Evolutionary conservation across 2,888 invertebrate species (phyloP).

Genomic region (Drosophila stalkeri): DNA sequence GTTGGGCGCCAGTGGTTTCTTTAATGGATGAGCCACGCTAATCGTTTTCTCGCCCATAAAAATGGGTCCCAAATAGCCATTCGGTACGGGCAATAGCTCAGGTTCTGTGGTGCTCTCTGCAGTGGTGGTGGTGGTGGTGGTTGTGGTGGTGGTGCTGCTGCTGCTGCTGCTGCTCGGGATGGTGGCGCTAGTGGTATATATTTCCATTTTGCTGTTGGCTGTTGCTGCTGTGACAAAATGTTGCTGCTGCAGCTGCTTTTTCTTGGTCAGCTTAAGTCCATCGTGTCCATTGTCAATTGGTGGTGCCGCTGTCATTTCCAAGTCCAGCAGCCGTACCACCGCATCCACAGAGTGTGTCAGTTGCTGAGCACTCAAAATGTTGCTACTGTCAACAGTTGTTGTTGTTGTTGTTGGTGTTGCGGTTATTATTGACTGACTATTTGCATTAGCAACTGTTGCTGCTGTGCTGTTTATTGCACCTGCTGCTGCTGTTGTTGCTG

Average conservation of each 20-base stretch:
- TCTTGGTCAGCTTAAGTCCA: slow-evolving; percentile 83
- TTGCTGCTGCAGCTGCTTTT: slow-evolving; percentile 83
- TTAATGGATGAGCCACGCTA: slow-evolving; percentile 70
- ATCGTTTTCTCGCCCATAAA: slow-evolving; percentile 83
- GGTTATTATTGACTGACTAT: slow-evolving; percentile 1
- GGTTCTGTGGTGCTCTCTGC: slow-evolving; percentile 12
- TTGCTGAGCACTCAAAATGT: slow-evolving; percentile 4
- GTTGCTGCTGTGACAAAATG: slow-evolving; percentile 64
- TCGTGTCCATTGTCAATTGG: slow-evolving; percentile 79
- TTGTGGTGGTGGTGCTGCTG: slow-evolving; percentile 5
- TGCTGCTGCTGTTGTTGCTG: slow-evolving; percentile 10
- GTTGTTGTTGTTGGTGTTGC: slow-evolving; percentile 6
- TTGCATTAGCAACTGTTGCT: slow-evolving; percentile 27
- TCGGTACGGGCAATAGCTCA: slow-evolving; percentile 67
- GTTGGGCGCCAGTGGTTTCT: slow-evolving; percentile 45
- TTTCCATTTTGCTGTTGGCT: slow-evolving; percentile 9
- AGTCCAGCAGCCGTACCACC: slow-evolving; percentile 73
- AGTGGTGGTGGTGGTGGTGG: slow-evolving; percentile 11
- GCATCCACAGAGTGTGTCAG: slow-evolving; percentile 26
- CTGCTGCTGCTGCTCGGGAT: neutral
- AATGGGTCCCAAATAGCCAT: slow-evolving; percentile 83
- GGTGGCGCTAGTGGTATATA: neutral
- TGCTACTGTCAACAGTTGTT: slow-evolving; percentile 13
- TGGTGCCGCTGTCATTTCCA: slow-evolving; percentile 66
- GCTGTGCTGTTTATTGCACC: neutral